Base-by-base conservation (phyloP, 2,888 invertebrate species). In the Lasioglossum morio region DNA sequence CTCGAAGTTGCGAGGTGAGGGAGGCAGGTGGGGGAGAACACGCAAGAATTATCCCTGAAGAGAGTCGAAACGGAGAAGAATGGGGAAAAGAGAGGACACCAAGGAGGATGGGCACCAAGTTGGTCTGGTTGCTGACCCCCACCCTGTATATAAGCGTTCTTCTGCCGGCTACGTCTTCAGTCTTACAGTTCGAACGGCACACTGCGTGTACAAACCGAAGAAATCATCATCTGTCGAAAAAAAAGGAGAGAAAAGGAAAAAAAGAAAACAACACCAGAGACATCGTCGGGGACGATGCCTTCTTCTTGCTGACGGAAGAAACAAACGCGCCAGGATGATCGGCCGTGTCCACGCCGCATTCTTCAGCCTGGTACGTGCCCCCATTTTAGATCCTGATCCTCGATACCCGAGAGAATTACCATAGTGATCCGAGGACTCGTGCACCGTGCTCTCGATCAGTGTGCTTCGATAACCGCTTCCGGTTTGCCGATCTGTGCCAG, bases 61-160 rank as follows among this genome's bases (percentile, higher is more conserved):
- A 88, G 85, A 77, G 34, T 34, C 82, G 86, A 87, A 88, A 87
- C 79, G 77, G 72, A 83, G 84, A 90, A 88, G 87, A 90, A 90
- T 87, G 88, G 84, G 79, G 80, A 86, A 85, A 85, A 88, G 88
- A 88, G 84, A 83, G 82, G 88, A 91, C 86, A 90, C 89, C 90
- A 87, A 91, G 90, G 91, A 93, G 92, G 92, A 93, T 93, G 92
- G 92, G 92, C 89, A 92, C 89, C 88, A 87, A 87, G 91, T 91
- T 91, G 92, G 93, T 90, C 86, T 91, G 90, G 88, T 92, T 88
- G 92, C 87, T 84, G 92, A 92, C 92, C 93, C 93, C 94, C 94
- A 94, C 93, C 93, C 92, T 93, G 89, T 94, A 94, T 93, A 93
- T 93, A 93, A 93, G 93, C 92, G 92, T 91, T 90, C 91, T 91